These are phyloP conservation scores for Pterostichus niger DNA, from an alignment of 2,888 invertebrate genomes.

Conservation along the genomic window DNA sequence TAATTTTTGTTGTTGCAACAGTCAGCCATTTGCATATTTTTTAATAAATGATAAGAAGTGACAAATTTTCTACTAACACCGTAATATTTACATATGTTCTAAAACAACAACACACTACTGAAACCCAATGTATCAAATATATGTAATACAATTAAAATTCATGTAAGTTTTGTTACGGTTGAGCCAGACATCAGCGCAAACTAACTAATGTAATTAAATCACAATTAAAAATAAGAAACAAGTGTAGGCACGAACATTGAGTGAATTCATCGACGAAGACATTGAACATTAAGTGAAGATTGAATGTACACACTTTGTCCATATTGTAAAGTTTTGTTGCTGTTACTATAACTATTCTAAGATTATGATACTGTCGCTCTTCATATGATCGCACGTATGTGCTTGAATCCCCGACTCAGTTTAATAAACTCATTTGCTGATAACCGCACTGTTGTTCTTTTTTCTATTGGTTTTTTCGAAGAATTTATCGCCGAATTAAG, in stretches of 20 bases:
- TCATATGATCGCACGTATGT: constrained; percentile 59
- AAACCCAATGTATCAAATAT: too few relatives aligned
- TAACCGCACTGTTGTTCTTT: constrained; percentile 27
- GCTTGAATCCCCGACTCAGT: constrained; percentile 57
- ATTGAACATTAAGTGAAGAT: constrained; percentile 27
- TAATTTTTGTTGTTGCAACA: too few relatives aligned
- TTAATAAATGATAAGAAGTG: too few relatives aligned
- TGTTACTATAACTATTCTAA: constrained; percentile 31
- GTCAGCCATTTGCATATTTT: too few relatives aligned
- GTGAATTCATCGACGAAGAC: constrained; percentile 19
- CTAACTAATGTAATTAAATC: constrained; percentile 33
- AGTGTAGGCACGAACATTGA: constrained; percentile 27
- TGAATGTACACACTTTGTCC: constrained; percentile 64
- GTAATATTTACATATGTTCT: too few relatives aligned
- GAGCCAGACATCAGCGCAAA: constrained; percentile 8
- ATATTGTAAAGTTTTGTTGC: constrained; percentile 65
- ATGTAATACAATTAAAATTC: too few relatives aligned
- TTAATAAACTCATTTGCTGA: constrained; percentile 66
- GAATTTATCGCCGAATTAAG: constrained; percentile 2
- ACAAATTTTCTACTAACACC: too few relatives aligned
- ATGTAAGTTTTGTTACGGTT: not conserved
- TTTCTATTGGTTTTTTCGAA: constrained; percentile 21
- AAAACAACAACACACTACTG: too few relatives aligned
- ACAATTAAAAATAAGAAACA: constrained; percentile 47
- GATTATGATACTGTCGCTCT: constrained; percentile 58